Evolutionary conservation across 2,797 vertebrate species (phyloP).

Genomic region (Microctenopoma steveboyesi): DNA sequence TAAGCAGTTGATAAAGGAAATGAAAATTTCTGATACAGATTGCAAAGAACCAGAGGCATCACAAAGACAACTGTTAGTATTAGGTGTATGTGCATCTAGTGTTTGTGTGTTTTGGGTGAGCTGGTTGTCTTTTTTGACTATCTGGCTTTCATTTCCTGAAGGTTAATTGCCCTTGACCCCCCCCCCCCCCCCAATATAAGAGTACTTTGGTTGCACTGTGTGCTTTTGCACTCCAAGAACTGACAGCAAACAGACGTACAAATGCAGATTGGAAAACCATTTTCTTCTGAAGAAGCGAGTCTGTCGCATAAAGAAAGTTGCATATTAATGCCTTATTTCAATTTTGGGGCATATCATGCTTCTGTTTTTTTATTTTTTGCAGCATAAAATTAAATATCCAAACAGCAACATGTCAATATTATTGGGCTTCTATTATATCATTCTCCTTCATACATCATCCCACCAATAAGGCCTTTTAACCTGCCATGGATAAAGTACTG

Average conservation of each 20-base stretch:
- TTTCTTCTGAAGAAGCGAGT: constrained; percentile 24
- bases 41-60: no score
- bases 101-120: constrained; percentile 33
- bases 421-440: no score
- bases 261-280: constrained; percentile 28
- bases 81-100: neutral
- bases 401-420: neutral
- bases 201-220: constrained; percentile 18
- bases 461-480: no score
- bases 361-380: neutral
- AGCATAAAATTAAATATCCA: neutral
- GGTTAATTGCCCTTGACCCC: constrained; percentile 29
- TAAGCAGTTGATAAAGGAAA: no score
- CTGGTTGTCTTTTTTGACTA: constrained; percentile 68
- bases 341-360: neutral
- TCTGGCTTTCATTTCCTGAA: constrained; percentile 73
- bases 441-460: no score
- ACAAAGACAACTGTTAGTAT: neutral
- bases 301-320: constrained; percentile 25
- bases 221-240: constrained; percentile 39
- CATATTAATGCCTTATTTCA: constrained; percentile 16
- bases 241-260: constrained; percentile 20
- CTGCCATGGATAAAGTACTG: no score
- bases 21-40: no score
- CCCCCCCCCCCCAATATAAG: neutral